These are phyloP conservation scores for Microctonus hyperodae DNA, from an alignment of 2,888 invertebrate genomes.

Conservation along the genomic window DNA sequence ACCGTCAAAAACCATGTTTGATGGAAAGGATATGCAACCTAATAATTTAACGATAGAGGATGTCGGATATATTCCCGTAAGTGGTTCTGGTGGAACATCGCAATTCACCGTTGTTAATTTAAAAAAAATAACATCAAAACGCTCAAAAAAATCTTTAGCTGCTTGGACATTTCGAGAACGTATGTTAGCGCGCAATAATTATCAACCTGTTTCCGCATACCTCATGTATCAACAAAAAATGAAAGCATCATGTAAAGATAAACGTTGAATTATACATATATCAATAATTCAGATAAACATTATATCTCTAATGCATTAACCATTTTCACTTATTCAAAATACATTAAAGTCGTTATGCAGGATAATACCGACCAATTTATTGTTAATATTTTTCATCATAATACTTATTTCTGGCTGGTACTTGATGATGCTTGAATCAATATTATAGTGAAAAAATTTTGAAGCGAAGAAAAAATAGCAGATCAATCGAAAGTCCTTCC, in stretches of 20 bases:
- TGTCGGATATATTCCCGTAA: conserved; percentile 39
- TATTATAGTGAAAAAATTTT: no score
- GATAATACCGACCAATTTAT: no score
- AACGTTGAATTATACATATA: conserved; percentile 30
- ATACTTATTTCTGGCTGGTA: background rate
- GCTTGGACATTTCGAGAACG: conserved; percentile 45
- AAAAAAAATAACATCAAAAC: conserved; percentile 41
- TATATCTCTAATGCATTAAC: background rate
- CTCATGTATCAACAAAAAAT: conserved; percentile 49
- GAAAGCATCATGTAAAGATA: conserved; percentile 38
- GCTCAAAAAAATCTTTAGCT: conserved; percentile 37
- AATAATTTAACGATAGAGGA: conserved; percentile 29
- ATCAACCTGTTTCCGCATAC: conserved; percentile 48
- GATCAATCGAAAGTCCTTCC: no score
- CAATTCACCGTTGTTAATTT: conserved; percentile 49
- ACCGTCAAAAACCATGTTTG: conserved; percentile 41
- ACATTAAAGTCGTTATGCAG: no score
- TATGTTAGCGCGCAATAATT: conserved; percentile 51
- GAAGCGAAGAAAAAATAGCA: background rate
- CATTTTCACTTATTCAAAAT: background rate
- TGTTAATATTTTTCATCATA: no score
- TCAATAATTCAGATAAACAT: background rate
- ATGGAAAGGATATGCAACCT: conserved; percentile 12
- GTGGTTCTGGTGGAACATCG: conserved; percentile 50
- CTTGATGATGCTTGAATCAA: no score